phyloP scores from a whole-genome alignment of 2,888 invertebrate species.

The Chaitophorus viminalis region DNA sequence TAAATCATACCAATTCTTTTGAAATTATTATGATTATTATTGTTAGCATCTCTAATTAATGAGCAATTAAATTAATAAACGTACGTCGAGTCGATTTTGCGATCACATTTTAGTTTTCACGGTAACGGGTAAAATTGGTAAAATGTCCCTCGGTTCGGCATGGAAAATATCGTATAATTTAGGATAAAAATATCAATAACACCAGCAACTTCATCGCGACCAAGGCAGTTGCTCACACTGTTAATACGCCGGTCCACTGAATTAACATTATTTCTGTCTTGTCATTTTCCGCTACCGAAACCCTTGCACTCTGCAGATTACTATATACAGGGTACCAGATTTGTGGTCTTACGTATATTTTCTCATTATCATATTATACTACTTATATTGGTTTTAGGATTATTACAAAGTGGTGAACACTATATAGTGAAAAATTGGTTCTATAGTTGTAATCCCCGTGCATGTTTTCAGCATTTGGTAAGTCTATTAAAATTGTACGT shows the following conservation, averaged over 20 bases:
- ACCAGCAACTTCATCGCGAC: neutral
- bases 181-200: neutral
- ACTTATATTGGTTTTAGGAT: too few species aligned
- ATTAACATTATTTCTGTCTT: conserved; percentile 54
- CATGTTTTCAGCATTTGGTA: neutral
- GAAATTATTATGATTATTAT: neutral
- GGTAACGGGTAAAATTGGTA: neutral
- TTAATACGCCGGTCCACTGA: conserved; percentile 21
- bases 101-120: too few species aligned
- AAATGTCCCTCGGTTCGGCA: too few species aligned
- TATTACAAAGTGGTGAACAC: neutral
- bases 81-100: neutral
- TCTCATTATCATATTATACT: conserved; percentile 10
- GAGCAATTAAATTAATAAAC: neutral
- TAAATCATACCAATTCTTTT: neutral
- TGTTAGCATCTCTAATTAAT: neutral
- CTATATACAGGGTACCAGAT: neutral
- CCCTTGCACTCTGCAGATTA: conserved; percentile 36
- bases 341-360: conserved; percentile 8
- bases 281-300: conserved; percentile 51
- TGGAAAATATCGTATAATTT: too few species aligned
- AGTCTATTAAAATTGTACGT: neutral
- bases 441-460: neutral
- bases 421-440: neutral
- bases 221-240: conserved; percentile 29